Percentiles rank a stretch among this genome's conserved stretches.
Conservation (phyloP, 1,140 invertebrate species). For the Papilio xuthus region DNA sequence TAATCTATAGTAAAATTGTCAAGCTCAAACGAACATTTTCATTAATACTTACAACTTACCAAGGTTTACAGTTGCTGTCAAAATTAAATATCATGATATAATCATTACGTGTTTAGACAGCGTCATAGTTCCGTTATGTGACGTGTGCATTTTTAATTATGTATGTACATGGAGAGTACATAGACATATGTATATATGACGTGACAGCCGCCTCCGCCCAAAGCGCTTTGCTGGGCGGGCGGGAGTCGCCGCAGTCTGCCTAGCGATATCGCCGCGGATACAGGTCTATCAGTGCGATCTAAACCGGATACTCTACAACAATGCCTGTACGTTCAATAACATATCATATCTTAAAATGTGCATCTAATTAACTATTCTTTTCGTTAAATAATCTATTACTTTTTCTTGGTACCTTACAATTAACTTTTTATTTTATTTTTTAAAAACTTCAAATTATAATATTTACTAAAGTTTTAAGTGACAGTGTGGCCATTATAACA, state of each 20-base stretch:
- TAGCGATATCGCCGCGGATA: conserved; percentile 63
- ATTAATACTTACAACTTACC: not conserved
- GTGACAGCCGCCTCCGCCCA: conserved; percentile 63
- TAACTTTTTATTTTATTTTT: not conserved
- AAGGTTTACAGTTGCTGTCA: no score
- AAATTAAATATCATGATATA: not conserved
- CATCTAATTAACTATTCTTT: not conserved
- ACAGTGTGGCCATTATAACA: not conserved
- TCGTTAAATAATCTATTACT: conserved; percentile 36
- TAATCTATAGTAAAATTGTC: not conserved
- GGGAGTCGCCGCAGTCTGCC: conserved; percentile 60
- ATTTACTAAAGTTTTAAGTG: not conserved
- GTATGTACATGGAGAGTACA: conserved; percentile 48
- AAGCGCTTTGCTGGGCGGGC: conserved; percentile 60
- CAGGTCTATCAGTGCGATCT: conserved; percentile 55
- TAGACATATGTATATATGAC: conserved; percentile 47
- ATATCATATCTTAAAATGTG: conserved; percentile 1
- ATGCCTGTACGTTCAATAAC: conserved; percentile 66
- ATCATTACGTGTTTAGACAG: not conserved
- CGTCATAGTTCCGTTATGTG: conserved; percentile 24
- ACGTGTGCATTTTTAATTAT: conserved; percentile 50
- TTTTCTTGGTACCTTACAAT: conserved; percentile 23
- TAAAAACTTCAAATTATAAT: not conserved
- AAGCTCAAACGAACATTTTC: not conserved
- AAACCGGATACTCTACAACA: conserved; percentile 51